These are phyloP conservation scores for Ochropleura plecta DNA, from an alignment of 2,888 invertebrate genomes.

Conservation along the genomic window DNA sequence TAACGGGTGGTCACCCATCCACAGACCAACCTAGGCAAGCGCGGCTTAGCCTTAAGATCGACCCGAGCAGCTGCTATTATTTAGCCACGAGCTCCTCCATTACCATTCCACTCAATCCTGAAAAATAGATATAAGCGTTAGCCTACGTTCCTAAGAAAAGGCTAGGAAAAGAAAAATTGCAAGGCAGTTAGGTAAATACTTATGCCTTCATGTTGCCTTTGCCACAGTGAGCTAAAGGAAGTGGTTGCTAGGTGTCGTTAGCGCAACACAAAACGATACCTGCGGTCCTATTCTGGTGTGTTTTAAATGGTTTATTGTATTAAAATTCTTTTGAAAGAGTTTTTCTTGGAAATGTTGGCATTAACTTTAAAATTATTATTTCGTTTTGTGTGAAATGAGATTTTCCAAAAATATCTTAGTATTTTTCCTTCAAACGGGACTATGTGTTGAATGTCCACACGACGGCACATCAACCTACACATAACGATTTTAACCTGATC, in stretches of 20 bases:
- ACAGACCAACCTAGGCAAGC: no score
- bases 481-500: no score
- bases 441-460: no score
- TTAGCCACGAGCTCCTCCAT: no score
- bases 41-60: no score
- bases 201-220: conserved; percentile 36
- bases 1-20: no score
- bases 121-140: neutral
- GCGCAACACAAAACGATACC: conserved; percentile 64
- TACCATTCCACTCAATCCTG: neutral
- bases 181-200: conserved; percentile 17
- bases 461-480: no score
- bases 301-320: conserved; percentile 1
- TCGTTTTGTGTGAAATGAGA: no score
- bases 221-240: conserved; percentile 54
- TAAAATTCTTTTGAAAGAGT: neutral
- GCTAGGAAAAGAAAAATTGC: conserved; percentile 27
- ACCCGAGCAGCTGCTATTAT: no score
- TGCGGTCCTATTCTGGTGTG: conserved; percentile 64
- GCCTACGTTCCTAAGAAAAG: neutral
- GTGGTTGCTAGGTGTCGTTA: conserved; percentile 65
- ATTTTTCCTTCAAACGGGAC: no score
- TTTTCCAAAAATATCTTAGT: no score
- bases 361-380: neutral
- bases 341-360: neutral